These are phyloP conservation scores for Drosophila melanica DNA, from an alignment of 1,140 invertebrate species.

Conservation along the genomic window DNA sequence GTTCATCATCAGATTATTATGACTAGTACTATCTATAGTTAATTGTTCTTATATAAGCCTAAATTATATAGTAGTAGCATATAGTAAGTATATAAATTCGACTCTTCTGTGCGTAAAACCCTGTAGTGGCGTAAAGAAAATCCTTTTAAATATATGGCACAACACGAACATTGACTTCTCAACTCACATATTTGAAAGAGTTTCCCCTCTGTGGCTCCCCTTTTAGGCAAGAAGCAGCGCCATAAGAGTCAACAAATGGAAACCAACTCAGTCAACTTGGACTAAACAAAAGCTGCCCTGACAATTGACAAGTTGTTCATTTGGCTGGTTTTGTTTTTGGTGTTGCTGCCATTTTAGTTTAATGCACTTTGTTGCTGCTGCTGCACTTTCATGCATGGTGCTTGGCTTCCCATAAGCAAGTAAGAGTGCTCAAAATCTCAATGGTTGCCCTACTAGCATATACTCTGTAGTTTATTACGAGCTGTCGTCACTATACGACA, in stretches of 20 bases:
- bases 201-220: slow-evolving; percentile 2
- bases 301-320: slow-evolving; percentile 41
- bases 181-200: slow-evolving; percentile 20
- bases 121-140: background rate
- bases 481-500: too few relatives aligned
- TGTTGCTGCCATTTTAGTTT: slow-evolving; percentile 35
- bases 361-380: slow-evolving; percentile 38
- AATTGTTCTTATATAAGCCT: too few relatives aligned
- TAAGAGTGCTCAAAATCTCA: background rate
- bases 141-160: background rate
- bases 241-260: background rate
- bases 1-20: too few relatives aligned
- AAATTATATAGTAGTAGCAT: too few relatives aligned
- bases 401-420: background rate
- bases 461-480: background rate
- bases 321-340: background rate
- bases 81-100: too few relatives aligned
- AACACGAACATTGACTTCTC: background rate
- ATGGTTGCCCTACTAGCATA: background rate
- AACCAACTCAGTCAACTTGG: background rate
- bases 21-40: too few relatives aligned
- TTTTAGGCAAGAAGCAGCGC: background rate
- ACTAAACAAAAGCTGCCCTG: slow-evolving; percentile 32
- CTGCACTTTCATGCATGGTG: slow-evolving; percentile 40
- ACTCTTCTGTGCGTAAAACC: too few relatives aligned